Base-by-base conservation (phyloP, 2,888 invertebrate genomes). In the Chaetoderma sp. region DNA sequence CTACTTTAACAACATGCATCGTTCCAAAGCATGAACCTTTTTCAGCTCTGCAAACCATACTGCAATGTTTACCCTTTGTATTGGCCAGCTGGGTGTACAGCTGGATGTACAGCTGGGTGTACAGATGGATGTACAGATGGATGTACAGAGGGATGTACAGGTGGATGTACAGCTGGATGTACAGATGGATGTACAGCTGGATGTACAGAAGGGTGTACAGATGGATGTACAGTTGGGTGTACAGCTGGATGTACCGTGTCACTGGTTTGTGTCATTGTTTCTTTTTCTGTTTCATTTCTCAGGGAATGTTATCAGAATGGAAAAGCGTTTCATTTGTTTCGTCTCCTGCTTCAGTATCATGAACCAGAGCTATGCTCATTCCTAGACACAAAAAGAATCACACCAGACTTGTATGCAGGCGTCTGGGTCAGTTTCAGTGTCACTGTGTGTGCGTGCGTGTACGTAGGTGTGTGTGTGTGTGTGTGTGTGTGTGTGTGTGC, bases 331-430 rank as follows among this genome's bases (percentile, higher is more conserved):
- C 89, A 90, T 78, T 81, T 92, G 76, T 89, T 91, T 85, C 86
- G 92, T 54, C 89, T 99, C 68, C 89, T 99, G 58, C 88, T 99
- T 62, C 92, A 96, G 47, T 99, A 99, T 86, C 99, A 99, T 86
- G 98, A 99, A 86, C 98, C 99, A 0, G 95, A 97, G 84, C 88
- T 99, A 65, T 98, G 98, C 87, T 95, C 96, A 2, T 95, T 97
- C 88, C 89, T 99, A 80, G 98, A 99, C 83, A 97, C 98, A 0
- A 94, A 95, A 86, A 91, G 95, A 79, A 93, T 99, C 68, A 93
- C 94, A 10, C 95, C 97, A 0, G 96, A 97, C 85, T 89, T 92
- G 72, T 99, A 96, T 87, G 93, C 94, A 67, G 88, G 92, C 81
- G 89, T 91, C 66, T 98, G 98, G 98, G 90, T 90, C 83, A 78